Conservation (phyloP, 2,113 vertebrate genomes). For the Pardalotus punctatus region DNA sequence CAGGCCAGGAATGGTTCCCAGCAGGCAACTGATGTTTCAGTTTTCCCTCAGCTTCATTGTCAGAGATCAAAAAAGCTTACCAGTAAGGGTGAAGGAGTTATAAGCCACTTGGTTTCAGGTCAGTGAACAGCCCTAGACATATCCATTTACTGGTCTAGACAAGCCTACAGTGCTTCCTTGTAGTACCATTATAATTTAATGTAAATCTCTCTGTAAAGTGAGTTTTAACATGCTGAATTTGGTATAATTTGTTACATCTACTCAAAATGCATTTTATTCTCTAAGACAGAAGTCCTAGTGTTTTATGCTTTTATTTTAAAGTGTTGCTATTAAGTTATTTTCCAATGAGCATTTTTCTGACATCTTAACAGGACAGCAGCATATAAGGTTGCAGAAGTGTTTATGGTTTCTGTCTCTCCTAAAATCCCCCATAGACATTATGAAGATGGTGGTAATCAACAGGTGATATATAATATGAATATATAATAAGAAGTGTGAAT, state of each 20-base stretch:
- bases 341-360: background rate
- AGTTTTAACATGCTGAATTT: background rate
- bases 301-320: background rate
- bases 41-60: background rate
- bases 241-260: background rate
- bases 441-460: background rate
- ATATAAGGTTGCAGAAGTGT: background rate
- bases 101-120: background rate
- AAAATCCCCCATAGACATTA: background rate
- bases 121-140: background rate
- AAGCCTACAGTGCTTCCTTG: background rate
- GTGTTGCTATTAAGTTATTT: background rate
- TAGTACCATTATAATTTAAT: background rate
- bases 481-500: too few relatives aligned
- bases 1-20: background rate
- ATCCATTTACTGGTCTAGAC: background rate
- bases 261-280: background rate
- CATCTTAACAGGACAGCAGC: background rate
- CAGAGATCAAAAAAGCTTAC: background rate
- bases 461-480: too few relatives aligned
- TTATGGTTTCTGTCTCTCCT: background rate
- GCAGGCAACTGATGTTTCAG: background rate
- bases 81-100: background rate
- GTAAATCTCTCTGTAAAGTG: background rate
- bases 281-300: background rate